phyloP scores from a whole-genome alignment of 1,140 invertebrate genomes.

The Drosophila subobscura region DNA sequence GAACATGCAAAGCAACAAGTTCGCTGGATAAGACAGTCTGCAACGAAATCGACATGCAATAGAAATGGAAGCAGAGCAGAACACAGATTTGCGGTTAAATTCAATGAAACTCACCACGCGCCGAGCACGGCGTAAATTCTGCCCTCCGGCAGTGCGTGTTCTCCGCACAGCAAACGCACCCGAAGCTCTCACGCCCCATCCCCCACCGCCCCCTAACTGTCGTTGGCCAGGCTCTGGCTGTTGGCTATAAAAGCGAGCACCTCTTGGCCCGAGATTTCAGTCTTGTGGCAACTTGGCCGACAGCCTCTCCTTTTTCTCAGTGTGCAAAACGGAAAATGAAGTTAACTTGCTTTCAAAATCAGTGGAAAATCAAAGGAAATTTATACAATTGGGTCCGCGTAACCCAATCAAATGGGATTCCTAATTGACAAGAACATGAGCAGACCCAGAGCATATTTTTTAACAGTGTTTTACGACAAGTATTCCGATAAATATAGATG shows the following conservation, averaged over 20 bases:
- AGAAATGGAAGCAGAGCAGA: conserved; percentile 32
- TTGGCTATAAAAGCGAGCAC: conserved; percentile 68
- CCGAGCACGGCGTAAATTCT: conserved; percentile 10
- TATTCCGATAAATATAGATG: not conserved
- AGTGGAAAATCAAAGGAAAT: conserved; percentile 28
- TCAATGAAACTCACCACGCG: conserved; percentile 59
- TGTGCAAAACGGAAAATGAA: conserved; percentile 21
- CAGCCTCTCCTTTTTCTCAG: not conserved
- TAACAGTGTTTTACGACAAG: conserved; percentile 1
- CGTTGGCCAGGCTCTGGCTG: not conserved
- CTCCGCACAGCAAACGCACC: conserved; percentile 1
- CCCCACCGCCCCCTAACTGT: not conserved
- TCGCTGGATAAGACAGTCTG: conserved; percentile 6
- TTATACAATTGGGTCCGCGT: conserved; percentile 15
- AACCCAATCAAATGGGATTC: conserved; percentile 27
- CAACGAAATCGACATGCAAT: conserved; percentile 11
- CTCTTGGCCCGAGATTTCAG: conserved; percentile 56
- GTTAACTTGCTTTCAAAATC: conserved; percentile 36
- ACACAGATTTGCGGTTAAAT: conserved; percentile 36
- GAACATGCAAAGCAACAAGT: conserved; percentile 56
- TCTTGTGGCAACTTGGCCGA: conserved; percentile 41
- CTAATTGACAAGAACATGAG: not conserved
- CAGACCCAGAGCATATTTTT: not conserved
- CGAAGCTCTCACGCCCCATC: not conserved
- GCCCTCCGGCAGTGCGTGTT: conserved; percentile 15